Evolutionary conservation across 2,113 vertebrate species (phyloP), one percentile per base, ranked within the genome.

Genomic region (Vulpes lagopus): DNA sequence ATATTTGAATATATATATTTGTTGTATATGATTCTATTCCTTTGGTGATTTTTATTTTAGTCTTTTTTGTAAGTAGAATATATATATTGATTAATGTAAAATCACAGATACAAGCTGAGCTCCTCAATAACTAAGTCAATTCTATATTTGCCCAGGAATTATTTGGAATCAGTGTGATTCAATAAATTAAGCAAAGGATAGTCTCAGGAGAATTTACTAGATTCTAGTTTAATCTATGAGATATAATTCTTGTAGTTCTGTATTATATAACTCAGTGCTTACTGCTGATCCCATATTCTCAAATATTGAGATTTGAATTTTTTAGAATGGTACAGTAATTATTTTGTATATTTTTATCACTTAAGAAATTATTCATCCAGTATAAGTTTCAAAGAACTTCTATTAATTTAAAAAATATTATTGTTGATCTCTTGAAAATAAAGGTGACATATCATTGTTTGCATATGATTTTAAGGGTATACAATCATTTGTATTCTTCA

Each of bases 41-140:
- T 91, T 95, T 89, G 4, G 1, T 80, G 90, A 79, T 82, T 95
- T 95, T 84, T 15, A 74, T 51, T 85, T 11, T 23, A 96, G 2
- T n/a, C 38, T 90, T 95, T 96, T 59, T 95, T 95, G 16, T 86
- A 93, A 91, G 86, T 30, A 87, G 38, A 27, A 11, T 53, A 94
- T 35, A n/a, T 85, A n/a, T 85, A 89, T 71, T 71, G 30, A 95
- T 93, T 94, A 79, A 78, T 55, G 14, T 82, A 89, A 94, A 83
- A 83, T 93, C 27, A 35, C 35, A 84, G 57, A 86, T 51, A 94
- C 1, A 16, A 93, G 57, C 65, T 74, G 57, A 90, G 20, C 74
- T 74, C 32, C 69, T 74, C 53, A 76, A 89, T 83, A 74, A 22
- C 32, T 43, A 55, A 78, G 35, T 51, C 55, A 43, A 80, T 67